phyloP scores from a whole-genome alignment of 2,113 vertebrate genomes.

The Psittacara wagleri region DNA sequence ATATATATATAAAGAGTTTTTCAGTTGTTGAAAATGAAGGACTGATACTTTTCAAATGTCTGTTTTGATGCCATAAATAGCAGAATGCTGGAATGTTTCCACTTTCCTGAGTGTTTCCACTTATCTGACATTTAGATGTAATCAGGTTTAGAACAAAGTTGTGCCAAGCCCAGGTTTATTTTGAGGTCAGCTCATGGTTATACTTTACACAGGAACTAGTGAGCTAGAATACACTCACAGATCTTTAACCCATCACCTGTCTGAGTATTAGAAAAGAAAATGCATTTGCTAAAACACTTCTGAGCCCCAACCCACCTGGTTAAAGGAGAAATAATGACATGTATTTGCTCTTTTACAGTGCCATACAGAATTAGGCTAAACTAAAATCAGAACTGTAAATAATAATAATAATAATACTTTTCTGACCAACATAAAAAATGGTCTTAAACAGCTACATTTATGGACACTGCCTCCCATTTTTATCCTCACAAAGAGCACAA shows the following conservation, averaged over 20 bases:
- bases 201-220: neutral
- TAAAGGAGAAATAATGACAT: neutral
- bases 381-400: neutral
- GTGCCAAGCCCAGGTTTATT: conserved; percentile 26
- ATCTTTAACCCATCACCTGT: neutral
- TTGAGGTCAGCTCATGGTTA: neutral
- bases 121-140: neutral
- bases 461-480: neutral
- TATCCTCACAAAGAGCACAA: neutral
- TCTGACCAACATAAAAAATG: neutral
- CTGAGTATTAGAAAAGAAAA: neutral
- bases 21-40: neutral
- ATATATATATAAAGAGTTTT: neutral
- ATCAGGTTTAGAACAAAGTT: neutral
- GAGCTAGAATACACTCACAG: neutral
- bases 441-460: neutral
- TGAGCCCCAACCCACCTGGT: neutral
- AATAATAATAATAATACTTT: neutral
- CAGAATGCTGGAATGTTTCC: neutral
- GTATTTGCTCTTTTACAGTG: neutral
- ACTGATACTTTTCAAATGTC: neutral
- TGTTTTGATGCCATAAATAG: neutral
- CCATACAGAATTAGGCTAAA: neutral
- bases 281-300: neutral
- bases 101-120: neutral